Conservation (phyloP, 2,113 vertebrate species). For the Trachemys scripta region DNA sequence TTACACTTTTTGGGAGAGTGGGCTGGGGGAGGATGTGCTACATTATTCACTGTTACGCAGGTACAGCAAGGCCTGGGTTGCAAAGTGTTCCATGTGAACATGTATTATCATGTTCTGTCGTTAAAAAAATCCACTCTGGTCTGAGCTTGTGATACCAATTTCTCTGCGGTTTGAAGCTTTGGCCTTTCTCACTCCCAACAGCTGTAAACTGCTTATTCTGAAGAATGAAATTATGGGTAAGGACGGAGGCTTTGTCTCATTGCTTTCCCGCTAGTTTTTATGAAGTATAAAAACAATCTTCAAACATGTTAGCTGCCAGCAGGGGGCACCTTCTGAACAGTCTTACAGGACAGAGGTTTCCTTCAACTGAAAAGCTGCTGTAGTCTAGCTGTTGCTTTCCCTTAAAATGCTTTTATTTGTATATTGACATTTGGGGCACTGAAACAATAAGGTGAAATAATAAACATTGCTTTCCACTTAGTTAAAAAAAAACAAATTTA, state of each 20-base stretch:
- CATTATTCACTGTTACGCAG: neutral
- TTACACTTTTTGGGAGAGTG: neutral
- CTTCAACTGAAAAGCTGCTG: too few relatives aligned
- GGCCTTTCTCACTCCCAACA: neutral
- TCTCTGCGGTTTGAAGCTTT: neutral
- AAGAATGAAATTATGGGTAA: neutral
- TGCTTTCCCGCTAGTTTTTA: neutral
- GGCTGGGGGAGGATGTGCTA: neutral
- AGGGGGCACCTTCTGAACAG: neutral
- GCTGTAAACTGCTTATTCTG: accelerated
- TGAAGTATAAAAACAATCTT: accelerated
- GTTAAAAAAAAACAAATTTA: neutral
- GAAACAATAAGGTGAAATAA: neutral
- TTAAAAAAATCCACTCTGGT: neutral
- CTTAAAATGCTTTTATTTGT: neutral
- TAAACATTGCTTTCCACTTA: neutral
- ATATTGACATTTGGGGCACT: neutral
- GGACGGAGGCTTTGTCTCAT: neutral
- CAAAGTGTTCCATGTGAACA: neutral
- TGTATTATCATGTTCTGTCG: too few relatives aligned
- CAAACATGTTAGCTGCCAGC: neutral
- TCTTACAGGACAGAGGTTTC: neutral
- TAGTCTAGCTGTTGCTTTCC: neutral
- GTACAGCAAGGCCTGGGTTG: accelerated
- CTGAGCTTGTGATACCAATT: neutral